Conservation (phyloP, 2,113 vertebrate genomes). For the Emydocephalus ijimae region DNA sequence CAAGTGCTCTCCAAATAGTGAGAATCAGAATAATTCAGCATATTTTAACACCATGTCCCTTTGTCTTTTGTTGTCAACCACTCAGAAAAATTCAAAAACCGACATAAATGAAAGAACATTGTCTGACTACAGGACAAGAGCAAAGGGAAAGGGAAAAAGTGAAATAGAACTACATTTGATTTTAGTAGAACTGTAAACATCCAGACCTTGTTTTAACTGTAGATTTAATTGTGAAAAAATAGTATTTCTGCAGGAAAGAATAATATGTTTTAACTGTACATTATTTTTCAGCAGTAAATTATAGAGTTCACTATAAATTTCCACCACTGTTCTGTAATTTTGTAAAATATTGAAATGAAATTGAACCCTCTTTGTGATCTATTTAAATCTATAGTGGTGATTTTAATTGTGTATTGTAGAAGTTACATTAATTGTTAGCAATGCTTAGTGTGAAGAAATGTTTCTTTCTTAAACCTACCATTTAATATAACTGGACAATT, state of each 20-base stretch:
- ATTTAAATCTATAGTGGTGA: neutral
- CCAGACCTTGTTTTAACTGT: constrained; percentile 1
- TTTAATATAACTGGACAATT: neutral
- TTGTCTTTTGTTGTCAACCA: neutral
- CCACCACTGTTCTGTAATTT: neutral
- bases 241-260: neutral
- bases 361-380: neutral
- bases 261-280: neutral
- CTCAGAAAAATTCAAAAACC: constrained; percentile 3
- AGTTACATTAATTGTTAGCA: neutral
- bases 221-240: constrained; percentile 12
- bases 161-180: neutral
- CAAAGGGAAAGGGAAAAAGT: neutral
- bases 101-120: neutral
- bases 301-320: neutral
- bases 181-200: constrained; percentile 13
- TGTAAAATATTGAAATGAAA: neutral
- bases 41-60: constrained; percentile 12
- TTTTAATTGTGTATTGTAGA: neutral
- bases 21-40: neutral
- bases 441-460: neutral
- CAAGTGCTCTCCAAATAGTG: neutral
- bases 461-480: neutral
- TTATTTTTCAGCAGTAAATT: neutral
- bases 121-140: neutral